Percentiles rank a stretch among this genome's conserved stretches.
Conservation (phyloP, 2,797 vertebrate genomes). For the Nyctalus aviator region DNA sequence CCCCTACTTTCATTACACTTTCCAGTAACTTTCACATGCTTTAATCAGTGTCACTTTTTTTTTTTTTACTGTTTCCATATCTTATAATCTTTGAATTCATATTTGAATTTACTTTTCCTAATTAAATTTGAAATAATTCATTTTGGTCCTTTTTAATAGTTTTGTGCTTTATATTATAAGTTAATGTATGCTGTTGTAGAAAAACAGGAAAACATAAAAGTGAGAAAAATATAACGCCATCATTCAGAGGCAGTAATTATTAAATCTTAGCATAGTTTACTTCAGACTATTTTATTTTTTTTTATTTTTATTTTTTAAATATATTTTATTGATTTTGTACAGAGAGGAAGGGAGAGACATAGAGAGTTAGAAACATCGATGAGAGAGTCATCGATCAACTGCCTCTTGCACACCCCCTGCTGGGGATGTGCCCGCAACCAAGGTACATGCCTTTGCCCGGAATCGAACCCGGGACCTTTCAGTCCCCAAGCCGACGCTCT, state of each 20-base stretch:
- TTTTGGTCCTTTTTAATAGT: slow-evolving; percentile 44
- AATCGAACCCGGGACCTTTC: too few species aligned
- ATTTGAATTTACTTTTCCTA: slow-evolving; percentile 39
- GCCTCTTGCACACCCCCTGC: too few species aligned
- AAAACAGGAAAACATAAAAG: slow-evolving; percentile 42
- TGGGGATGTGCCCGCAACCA: too few species aligned
- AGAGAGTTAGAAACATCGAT: too few species aligned
- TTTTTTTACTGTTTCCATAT: slow-evolving; percentile 11
- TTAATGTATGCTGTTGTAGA: slow-evolving; percentile 23
- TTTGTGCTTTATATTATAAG: slow-evolving; percentile 62
- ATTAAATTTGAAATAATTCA: slow-evolving; percentile 36
- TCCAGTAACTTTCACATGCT: not conserved
- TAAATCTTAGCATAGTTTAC: slow-evolving; percentile 18
- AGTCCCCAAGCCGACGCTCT: too few species aligned
- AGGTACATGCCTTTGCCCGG: too few species aligned
- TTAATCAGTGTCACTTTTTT: not conserved
- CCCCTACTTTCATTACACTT: not conserved
- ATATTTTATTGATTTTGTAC: too few species aligned
- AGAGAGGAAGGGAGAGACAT: too few species aligned
- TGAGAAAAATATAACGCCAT: not conserved
- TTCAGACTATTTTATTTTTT: not conserved
- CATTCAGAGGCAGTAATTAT: slow-evolving; percentile 1
- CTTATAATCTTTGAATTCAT: slow-evolving; percentile 34
- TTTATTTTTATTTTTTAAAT: too few species aligned
- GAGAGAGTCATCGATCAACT: too few species aligned